A percentile compares a stretch with the other conserved stretches of the same genome.
Evolutionary conservation across 53 echinoderm and acorn worm species (phyloP).

Genomic region (Holothuria leucospilota): DNA sequence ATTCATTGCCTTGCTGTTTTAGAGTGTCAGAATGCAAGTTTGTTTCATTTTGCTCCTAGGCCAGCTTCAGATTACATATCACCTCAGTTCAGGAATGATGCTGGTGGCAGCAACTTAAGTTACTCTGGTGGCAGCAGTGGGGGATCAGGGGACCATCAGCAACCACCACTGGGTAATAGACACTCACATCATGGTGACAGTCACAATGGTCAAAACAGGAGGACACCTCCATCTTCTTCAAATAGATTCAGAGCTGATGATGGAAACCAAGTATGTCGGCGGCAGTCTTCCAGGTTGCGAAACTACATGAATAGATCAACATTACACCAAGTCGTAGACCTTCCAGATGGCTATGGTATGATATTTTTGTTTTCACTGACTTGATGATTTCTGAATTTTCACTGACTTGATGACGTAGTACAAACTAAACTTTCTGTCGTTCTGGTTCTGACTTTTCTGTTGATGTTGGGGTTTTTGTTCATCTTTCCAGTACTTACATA

Average conservation of each 20-base stretch:
- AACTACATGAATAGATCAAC: conserved; percentile 98
- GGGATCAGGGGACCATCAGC: conserved; percentile 17
- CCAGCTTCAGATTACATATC: conserved; percentile 65
- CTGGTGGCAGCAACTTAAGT: conserved; percentile 36
- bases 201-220: conserved; percentile 2
- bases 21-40: too few relatives aligned
- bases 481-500: too few relatives aligned
- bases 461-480: neutral
- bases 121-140: conserved; percentile 23
- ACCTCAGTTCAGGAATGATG: conserved; percentile 34
- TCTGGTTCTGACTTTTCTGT: neutral
- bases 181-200: conserved; percentile 8
- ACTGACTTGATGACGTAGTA: neutral
- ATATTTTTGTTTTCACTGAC: neutral
- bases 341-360: conserved; percentile 98
- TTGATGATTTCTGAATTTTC: neutral
- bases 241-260: neutral
- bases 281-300: conserved; percentile 87
- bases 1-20: too few relatives aligned
- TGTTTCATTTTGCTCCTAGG: conserved; percentile 13
- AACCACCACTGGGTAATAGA: neutral
- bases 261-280: conserved; percentile 48
- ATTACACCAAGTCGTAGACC: conserved; percentile 84
- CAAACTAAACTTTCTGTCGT: neutral
- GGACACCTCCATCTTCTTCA: conserved; percentile 24